phyloP scores from a whole-genome alignment of 2,113 vertebrate species.

The Aegotheles bennettii region DNA sequence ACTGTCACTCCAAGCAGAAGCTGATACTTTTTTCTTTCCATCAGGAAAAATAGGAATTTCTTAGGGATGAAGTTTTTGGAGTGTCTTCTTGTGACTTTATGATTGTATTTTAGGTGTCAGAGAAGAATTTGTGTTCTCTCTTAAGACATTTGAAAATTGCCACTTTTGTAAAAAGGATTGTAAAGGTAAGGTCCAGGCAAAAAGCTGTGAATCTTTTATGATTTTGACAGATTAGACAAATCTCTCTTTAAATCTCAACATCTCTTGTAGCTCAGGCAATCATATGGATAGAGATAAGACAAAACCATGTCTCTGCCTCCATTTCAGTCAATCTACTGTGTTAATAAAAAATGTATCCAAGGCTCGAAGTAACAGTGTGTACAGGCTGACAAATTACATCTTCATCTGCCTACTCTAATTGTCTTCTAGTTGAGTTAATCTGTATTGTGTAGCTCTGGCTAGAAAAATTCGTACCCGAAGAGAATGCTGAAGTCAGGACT shows the following conservation, averaged over 20 bases:
- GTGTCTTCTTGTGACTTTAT: background rate
- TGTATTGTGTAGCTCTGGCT: background rate
- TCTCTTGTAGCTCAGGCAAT: background rate
- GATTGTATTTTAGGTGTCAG: background rate
- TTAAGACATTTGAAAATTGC: accelerated
- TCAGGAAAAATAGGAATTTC: background rate
- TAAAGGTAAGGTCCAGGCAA: background rate
- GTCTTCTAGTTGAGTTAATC: constrained; percentile 7
- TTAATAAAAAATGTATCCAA: background rate
- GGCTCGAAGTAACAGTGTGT: background rate
- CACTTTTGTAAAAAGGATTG: background rate
- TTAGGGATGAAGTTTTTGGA: background rate
- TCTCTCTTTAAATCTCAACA: accelerated
- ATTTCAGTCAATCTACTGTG: background rate
- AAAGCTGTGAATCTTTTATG: background rate
- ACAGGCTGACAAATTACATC: constrained; percentile 3
- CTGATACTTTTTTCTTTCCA: background rate
- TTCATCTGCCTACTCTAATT: constrained; percentile 9
- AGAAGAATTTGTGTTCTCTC: background rate
- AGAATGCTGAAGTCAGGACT: constrained; percentile 61
- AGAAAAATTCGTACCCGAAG: background rate
- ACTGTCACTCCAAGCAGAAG: background rate
- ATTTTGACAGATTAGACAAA: background rate
- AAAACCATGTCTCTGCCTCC: background rate
- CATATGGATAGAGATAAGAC: background rate